Percentiles rank a stretch among this genome's conserved stretches.
These are phyloP conservation scores for Theristicus caerulescens DNA, from an alignment of 2,113 vertebrate genomes.

Conservation along the genomic window DNA sequence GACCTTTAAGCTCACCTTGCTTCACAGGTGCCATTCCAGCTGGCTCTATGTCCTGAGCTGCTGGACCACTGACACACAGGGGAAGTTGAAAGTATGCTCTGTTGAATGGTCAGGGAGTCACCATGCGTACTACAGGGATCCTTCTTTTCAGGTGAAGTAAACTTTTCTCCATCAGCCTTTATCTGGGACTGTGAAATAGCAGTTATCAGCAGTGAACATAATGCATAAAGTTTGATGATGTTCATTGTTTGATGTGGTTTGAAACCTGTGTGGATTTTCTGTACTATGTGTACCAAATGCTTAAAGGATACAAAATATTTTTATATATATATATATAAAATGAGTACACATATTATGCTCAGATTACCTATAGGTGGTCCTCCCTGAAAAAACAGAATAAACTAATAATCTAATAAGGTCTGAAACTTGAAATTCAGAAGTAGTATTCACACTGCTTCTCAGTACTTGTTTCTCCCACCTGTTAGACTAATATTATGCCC, in stretches of 20 bases:
- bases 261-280: neutral
- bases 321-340: neutral
- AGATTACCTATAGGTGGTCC: neutral
- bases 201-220: neutral
- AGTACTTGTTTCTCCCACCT: neutral
- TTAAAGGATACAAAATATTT: neutral
- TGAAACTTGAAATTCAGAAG: neutral
- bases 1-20: neutral
- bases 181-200: neutral
- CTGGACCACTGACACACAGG: neutral
- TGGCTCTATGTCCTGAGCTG: neutral
- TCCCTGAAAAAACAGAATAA: neutral
- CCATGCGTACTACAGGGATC: neutral
- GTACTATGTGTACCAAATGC: neutral
- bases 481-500: neutral
- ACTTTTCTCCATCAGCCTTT: neutral
- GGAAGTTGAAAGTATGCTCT: neutral
- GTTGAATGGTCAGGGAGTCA: neutral
- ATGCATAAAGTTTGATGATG: neutral
- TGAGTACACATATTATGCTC: neutral
- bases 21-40: neutral
- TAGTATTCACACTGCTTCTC: neutral
- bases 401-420: neutral
- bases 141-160: neutral
- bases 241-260: neutral